Evolutionary conservation across 1,140 invertebrate genomes (phyloP), one percentile per base, ranked within the genome.

Genomic region (Diachasma alloeum): DNA sequence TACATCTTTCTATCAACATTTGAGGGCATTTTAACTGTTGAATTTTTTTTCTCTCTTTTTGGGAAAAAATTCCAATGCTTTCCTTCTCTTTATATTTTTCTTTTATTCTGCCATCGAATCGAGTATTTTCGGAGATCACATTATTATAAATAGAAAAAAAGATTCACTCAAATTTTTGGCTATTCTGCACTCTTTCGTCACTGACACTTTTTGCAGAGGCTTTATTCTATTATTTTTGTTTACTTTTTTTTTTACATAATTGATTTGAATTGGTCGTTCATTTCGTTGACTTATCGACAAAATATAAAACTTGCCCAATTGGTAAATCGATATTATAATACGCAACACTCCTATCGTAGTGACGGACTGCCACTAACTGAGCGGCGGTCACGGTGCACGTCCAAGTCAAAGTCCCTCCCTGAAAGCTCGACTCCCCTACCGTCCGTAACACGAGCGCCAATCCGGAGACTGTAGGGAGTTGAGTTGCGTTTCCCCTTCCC

Each of bases 281-380:
- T 5, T 37, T 37, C 9, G 36, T 37, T 37, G 36, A 37, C 36
- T 37, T 37, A n/a, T n/a, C n/a, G 36, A 37, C 9, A 37, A 37
- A 37, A 37, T 37, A 4, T 4, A 37, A 9, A 37, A 37, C 4
- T 37, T 9, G 36, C 4, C 9, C 4, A 37, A 37, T 37, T 37
- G 9, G 36, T 37, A 37, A 37, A 37, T 37, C 4, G 9, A 37
- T 9, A 5, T 37, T 37, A 37, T n/a, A n/a, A n/a, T n/a, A n/a
- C n/a, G n/a, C 48, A 76, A 76, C 42, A 68, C 19, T 83, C 79
- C 42, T 77, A 79, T 78, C 66, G 39, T 79, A 70, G 74, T 84
- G 84, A 85, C 88, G 88, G 87, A 83, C 86, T 82, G 84, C 87
- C 88, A 86, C 87, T 86, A 84, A 90, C 88, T 90, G 85, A 89